Percentiles rank a stretch among this genome's conserved stretches.
These are phyloP conservation scores for Epicampocera succincta DNA, from an alignment of 2,888 invertebrate genomes.

Conservation along the genomic window DNA sequence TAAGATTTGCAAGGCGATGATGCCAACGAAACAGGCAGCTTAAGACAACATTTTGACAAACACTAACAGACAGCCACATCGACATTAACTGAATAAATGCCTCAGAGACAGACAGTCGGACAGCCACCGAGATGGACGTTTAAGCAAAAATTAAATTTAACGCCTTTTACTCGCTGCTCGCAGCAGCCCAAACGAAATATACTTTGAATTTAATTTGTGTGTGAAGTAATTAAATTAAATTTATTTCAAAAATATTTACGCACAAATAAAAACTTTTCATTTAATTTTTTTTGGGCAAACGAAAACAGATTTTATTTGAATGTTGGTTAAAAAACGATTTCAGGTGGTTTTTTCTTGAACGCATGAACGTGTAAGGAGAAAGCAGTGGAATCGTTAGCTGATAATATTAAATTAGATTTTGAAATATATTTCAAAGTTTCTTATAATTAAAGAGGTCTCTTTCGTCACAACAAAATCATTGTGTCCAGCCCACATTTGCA, in stretches of 20 bases:
- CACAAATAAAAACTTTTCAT: conserved; percentile 21
- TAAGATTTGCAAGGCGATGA: conserved; percentile 66
- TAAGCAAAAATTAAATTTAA: conserved; percentile 32
- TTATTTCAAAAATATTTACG: conserved; percentile 33
- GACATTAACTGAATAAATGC: conserved; percentile 16
- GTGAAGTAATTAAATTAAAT: conserved; percentile 10
- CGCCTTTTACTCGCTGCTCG: conserved; percentile 36
- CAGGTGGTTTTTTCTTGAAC: too few relatives aligned
- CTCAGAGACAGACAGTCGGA: conserved; percentile 31
- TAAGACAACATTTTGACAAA: conserved; percentile 54
- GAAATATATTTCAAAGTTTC: too few relatives aligned
- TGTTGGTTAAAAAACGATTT: conserved; percentile 16
- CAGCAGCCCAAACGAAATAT: conserved; percentile 30
- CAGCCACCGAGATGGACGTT: conserved; percentile 10
- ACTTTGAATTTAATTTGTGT: conserved; percentile 19
- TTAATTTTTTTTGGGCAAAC: conserved; percentile 27
- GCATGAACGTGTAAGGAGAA: conserved; percentile 42
- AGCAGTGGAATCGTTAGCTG: conserved; percentile 33
- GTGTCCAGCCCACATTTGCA: background rate
- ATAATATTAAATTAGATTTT: too few relatives aligned
- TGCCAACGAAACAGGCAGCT: conserved; percentile 48
- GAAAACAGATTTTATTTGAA: too few relatives aligned
- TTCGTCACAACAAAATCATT: too few relatives aligned
- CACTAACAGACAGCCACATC: conserved; percentile 42
- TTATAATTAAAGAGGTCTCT: too few relatives aligned